Evolutionary conservation across 2,113 vertebrate species (phyloP).

Genomic region (Taxidea taxus): DNA sequence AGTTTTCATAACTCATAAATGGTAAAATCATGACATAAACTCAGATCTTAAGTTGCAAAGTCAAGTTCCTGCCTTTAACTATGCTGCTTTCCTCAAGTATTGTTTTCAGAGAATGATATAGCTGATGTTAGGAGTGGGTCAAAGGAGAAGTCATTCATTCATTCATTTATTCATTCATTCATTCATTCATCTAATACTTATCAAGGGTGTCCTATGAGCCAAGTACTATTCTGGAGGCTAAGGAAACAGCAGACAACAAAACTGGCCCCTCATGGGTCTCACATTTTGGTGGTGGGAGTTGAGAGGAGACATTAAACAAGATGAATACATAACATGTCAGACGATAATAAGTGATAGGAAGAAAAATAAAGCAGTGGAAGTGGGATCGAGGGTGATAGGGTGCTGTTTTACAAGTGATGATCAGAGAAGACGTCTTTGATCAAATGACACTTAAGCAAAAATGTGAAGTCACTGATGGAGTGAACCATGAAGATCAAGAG

Average conservation of each 20-base stretch:
- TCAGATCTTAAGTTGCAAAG: neutral
- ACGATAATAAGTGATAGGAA: neutral
- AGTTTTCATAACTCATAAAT: constrained; percentile 32
- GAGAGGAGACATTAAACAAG: neutral
- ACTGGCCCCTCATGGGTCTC: neutral
- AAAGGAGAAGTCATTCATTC: neutral
- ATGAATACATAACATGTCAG: neutral
- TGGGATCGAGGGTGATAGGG: neutral
- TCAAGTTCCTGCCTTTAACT: neutral
- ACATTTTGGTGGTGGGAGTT: neutral
- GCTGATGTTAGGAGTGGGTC: neutral
- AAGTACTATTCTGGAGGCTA: neutral
- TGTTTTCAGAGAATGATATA: neutral
- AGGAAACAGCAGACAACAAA: constrained; percentile 1
- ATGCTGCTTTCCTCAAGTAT: neutral
- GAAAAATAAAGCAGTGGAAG: neutral
- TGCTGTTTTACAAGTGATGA: neutral
- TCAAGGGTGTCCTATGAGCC: neutral
- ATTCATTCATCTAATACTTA: neutral
- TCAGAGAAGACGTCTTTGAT: neutral
- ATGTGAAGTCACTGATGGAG: neutral
- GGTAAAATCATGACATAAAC: constrained; percentile 24
- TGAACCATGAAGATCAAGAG: neutral
- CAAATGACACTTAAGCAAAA: neutral
- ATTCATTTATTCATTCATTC: neutral